phyloP scores from a whole-genome alignment of 2,888 invertebrate genomes.

The Pandemis cinnamomeana region DNA sequence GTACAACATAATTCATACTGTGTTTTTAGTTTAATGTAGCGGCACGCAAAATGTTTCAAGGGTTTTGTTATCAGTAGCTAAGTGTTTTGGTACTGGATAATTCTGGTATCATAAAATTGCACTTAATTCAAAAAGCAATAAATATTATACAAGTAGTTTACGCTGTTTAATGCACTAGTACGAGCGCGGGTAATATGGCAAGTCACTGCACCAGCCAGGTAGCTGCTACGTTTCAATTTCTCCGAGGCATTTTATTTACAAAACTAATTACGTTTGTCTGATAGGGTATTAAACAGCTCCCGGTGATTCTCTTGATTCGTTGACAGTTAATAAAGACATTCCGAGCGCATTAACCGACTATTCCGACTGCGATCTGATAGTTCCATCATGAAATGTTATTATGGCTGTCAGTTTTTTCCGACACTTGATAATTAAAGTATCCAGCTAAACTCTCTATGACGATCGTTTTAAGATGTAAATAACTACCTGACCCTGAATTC shows the following conservation, averaged over 20 bases:
- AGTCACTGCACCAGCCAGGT: conserved; percentile 79
- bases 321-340: conserved; percentile 84
- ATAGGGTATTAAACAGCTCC: conserved; percentile 80
- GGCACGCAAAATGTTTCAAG: conserved; percentile 1
- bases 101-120: conserved; percentile 14
- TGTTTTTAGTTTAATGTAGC: not conserved
- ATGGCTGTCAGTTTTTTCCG: conserved; percentile 53
- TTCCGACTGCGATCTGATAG: conserved; percentile 69
- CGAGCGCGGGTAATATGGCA: conserved; percentile 68
- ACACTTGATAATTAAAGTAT: conserved; percentile 40
- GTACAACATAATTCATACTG: not conserved
- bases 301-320: conserved; percentile 74
- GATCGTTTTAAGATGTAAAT: conserved; percentile 10
- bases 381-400: conserved; percentile 66
- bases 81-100: not conserved
- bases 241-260: conserved; percentile 83
- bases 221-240: conserved; percentile 84
- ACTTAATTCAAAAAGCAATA: conserved; percentile 23
- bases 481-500: conserved; percentile 2
- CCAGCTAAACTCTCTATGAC: conserved; percentile 16
- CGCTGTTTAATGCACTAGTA: conserved; percentile 59
- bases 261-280: conserved; percentile 84
- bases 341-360: conserved; percentile 68
- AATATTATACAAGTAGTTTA: conserved; percentile 10
- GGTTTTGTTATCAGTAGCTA: conserved; percentile 1